phyloP scores from a whole-genome alignment of 2,888 invertebrate species.

The Adineta ricciae region DNA sequence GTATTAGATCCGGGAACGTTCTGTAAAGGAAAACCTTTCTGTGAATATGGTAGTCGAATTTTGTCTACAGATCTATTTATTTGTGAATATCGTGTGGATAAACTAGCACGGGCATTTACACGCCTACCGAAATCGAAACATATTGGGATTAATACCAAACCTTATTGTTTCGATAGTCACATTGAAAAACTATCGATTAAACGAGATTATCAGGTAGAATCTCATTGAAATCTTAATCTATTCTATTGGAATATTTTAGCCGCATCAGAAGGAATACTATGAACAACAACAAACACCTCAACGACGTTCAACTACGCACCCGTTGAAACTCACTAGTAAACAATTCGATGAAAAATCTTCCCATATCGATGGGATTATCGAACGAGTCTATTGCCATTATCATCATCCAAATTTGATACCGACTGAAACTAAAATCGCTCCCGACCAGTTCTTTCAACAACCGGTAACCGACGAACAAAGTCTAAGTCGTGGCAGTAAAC shows the following conservation, averaged over 20 bases:
- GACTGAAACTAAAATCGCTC: neutral
- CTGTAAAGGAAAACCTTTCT: constrained; percentile 64
- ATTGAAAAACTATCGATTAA: constrained; percentile 69
- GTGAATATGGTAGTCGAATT: constrained; percentile 52
- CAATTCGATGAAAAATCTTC: neutral
- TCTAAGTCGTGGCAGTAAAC: neutral
- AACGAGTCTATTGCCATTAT: neutral
- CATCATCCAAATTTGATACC: neutral
- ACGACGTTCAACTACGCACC: neutral
- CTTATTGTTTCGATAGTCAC: constrained; percentile 83
- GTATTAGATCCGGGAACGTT: constrained; percentile 84
- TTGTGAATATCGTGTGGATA: constrained; percentile 88
- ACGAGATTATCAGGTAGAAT: constrained; percentile 69
- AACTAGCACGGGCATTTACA: constrained; percentile 78
- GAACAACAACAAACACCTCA: neutral
- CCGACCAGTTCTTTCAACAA: neutral
- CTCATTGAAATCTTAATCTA: no score
- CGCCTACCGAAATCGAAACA: constrained; percentile 59
- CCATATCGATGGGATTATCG: neutral
- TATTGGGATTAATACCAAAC: constrained; percentile 68
- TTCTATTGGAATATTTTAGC: neutral
- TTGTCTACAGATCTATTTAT: constrained; percentile 79
- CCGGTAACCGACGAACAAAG: neutral
- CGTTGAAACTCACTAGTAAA: neutral
- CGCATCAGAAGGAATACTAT: constrained; percentile 3